phyloP scores from a whole-genome alignment of 2,797 vertebrate genomes.

The Dendrocincla fuliginosa region DNA sequence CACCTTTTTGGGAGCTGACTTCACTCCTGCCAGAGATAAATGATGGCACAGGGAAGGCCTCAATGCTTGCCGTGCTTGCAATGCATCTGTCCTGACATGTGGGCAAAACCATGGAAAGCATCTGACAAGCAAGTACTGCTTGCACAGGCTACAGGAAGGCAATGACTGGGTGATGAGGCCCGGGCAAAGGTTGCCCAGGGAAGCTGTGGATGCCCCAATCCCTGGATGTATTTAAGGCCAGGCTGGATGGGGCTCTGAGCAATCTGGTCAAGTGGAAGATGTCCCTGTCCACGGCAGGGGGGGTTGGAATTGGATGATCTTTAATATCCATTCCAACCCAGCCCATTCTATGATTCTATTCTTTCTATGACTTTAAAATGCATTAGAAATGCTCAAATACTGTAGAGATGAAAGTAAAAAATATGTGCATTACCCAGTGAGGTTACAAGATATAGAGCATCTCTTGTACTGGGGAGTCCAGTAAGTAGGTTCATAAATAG shows the following conservation, averaged over 20 bases:
- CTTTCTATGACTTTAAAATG: background rate
- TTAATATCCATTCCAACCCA: background rate
- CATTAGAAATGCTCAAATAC: background rate
- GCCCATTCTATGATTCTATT: background rate
- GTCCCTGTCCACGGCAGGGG: too few species aligned
- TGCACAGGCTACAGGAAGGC: background rate
- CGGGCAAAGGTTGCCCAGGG: background rate
- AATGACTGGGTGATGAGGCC: background rate
- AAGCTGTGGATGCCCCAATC: background rate
- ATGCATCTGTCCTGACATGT: background rate
- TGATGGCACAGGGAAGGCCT: background rate
- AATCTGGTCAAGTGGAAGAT: background rate
- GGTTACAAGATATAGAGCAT: background rate
- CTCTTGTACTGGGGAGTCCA: fast-evolving
- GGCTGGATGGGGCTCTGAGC: background rate
- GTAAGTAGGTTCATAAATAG: background rate
- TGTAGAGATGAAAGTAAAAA: background rate
- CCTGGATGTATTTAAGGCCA: background rate
- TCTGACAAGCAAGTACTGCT: background rate
- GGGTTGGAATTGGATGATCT: background rate
- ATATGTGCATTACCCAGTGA: background rate
- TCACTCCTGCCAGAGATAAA: background rate
- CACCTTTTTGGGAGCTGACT: background rate
- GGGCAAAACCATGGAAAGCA: background rate
- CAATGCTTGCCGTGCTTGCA: background rate